phyloP scores from a whole-genome alignment of 2,888 invertebrate species.

The Pardosa pseudoannulata region DNA sequence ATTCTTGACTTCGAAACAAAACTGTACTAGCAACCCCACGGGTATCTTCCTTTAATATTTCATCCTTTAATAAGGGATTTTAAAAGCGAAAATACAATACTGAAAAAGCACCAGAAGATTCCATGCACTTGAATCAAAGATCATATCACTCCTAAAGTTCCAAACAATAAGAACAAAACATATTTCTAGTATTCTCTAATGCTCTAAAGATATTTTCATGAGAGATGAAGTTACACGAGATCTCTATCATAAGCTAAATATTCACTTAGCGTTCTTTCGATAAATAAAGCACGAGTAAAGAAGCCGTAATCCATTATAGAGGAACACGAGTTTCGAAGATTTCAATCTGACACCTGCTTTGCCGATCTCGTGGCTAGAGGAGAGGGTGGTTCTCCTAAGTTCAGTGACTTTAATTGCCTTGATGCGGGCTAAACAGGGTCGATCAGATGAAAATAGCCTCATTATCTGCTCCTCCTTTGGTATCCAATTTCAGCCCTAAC shows the following conservation, averaged over 20 bases:
- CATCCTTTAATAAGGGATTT: too few relatives aligned
- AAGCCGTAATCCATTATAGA: not conserved
- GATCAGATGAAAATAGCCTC: slow-evolving; percentile 25
- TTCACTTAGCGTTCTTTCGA: not conserved
- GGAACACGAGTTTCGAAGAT: not conserved
- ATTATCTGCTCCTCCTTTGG: not conserved
- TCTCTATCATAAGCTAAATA: not conserved
- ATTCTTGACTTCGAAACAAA: too few relatives aligned
- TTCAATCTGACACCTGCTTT: slow-evolving; percentile 11
- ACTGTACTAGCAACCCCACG: too few relatives aligned
- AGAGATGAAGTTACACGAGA: too few relatives aligned
- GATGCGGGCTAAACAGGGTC: slow-evolving; percentile 51
- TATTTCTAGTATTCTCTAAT: too few relatives aligned
- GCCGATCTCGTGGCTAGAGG: slow-evolving; percentile 8
- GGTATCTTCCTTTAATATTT: too few relatives aligned
- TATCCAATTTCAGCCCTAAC: not conserved
- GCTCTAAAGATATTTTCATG: too few relatives aligned
- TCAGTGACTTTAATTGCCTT: slow-evolving; percentile 60
- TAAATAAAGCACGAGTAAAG: not conserved
- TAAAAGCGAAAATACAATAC: too few relatives aligned
- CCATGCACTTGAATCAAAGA: too few relatives aligned
- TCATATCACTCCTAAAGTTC: too few relatives aligned
- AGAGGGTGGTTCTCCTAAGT: slow-evolving; percentile 56
- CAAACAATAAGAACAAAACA: too few relatives aligned
- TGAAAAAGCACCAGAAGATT: too few relatives aligned